Evolutionary conservation across 2,797 vertebrate genomes (phyloP).

Genomic region (Chrosomus eos): DNA sequence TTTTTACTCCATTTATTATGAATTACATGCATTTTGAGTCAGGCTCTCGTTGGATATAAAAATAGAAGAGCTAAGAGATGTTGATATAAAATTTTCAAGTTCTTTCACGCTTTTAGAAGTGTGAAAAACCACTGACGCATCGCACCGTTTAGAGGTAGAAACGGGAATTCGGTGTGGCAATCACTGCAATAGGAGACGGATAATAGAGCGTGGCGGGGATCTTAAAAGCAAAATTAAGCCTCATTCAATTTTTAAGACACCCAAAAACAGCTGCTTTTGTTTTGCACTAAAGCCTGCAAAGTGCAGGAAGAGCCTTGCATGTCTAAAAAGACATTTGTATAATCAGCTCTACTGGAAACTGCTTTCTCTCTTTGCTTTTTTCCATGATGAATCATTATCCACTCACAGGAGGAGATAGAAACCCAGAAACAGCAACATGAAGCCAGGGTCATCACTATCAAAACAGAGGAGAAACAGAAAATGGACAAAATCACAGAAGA

Average conservation of each 20-base stretch:
- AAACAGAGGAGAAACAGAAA: slow-evolving; percentile 92
- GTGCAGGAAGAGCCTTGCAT: slow-evolving; percentile 26
- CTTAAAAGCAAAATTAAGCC: slow-evolving; percentile 55
- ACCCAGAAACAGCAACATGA: slow-evolving; percentile 92
- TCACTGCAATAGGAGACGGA: slow-evolving; percentile 32
- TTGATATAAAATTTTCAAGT: background rate
- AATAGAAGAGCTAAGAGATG: slow-evolving; percentile 13
- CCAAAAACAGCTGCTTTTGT: slow-evolving; percentile 31
- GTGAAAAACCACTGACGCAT: slow-evolving; percentile 23
- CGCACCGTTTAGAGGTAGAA: slow-evolving; percentile 7
- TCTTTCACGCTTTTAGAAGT: background rate
- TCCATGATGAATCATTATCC: slow-evolving; percentile 37
- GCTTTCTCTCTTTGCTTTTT: slow-evolving; percentile 42
- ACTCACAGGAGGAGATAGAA: slow-evolving; percentile 87
- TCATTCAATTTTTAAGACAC: slow-evolving; percentile 47
- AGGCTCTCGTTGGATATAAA: slow-evolving; percentile 15
- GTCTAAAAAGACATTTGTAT: slow-evolving; percentile 42
- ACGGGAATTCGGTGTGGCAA: slow-evolving; percentile 4
- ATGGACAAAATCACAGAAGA: slow-evolving; percentile 93
- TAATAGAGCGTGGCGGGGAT: slow-evolving; percentile 35
- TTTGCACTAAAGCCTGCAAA: slow-evolving; percentile 22
- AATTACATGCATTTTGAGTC: background rate
- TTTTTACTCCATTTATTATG: background rate
- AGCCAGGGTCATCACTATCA: slow-evolving; percentile 83
- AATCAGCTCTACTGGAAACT: slow-evolving; percentile 37